phyloP scores from a whole-genome alignment of 2,888 invertebrate genomes.

The Thymelicus lineola region DNA sequence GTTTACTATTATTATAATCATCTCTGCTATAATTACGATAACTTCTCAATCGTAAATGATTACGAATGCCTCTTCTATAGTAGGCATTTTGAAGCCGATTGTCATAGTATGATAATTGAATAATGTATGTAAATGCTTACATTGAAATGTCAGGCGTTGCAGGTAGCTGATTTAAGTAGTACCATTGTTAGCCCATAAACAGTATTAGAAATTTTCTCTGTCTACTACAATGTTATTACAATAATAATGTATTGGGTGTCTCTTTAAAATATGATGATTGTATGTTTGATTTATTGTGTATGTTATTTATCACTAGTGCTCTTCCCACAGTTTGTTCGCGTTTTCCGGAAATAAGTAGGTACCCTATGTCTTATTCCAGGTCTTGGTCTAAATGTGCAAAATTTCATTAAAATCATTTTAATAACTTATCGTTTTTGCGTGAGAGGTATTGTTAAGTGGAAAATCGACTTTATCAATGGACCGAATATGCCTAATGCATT shows the following conservation, averaged over 20 bases:
- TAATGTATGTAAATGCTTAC: conserved; percentile 46
- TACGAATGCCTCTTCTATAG: background rate
- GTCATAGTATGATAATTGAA: conserved; percentile 35
- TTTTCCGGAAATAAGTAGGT: too few relatives aligned
- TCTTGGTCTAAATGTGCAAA: too few relatives aligned
- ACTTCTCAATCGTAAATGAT: background rate
- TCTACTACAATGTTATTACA: background rate
- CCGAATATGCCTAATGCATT: too few relatives aligned
- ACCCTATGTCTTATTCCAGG: too few relatives aligned
- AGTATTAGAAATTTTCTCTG: conserved; percentile 15
- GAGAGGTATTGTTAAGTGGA: too few relatives aligned
- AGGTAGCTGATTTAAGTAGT: conserved; percentile 4
- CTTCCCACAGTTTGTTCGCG: too few relatives aligned
- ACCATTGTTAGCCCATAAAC: conserved; percentile 10
- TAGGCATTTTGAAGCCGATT: background rate
- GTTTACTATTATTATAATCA: too few relatives aligned
- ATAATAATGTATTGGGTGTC: conserved; percentile 1
- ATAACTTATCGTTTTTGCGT: too few relatives aligned
- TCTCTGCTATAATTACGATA: too few relatives aligned
- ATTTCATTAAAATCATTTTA: too few relatives aligned
- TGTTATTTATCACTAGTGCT: too few relatives aligned
- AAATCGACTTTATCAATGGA: too few relatives aligned
- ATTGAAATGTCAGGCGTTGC: conserved; percentile 41
- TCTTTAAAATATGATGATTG: conserved; percentile 12
- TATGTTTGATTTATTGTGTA: background rate